A percentile compares a stretch with the other conserved stretches of the same genome.
Evolutionary conservation across 2,113 vertebrate genomes (phyloP).

Genomic region (Ceyx cyanopectus): DNA sequence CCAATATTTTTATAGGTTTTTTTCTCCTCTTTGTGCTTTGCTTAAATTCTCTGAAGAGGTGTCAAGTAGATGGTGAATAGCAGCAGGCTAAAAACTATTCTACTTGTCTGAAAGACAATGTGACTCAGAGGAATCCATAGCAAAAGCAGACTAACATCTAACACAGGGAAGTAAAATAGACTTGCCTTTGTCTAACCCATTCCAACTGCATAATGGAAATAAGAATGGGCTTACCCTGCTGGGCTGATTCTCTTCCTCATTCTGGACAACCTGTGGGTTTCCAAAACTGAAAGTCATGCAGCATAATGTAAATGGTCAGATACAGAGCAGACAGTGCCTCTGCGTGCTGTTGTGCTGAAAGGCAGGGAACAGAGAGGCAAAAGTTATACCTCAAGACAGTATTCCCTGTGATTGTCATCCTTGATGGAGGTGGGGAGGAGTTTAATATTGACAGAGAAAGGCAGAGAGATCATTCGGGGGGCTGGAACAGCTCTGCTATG

Average conservation of each 20-base stretch:
- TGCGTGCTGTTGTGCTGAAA: neutral
- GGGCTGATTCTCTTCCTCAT: neutral
- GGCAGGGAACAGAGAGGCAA: neutral
- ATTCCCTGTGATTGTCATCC: neutral
- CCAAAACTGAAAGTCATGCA: fast-evolving
- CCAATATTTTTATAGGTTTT: neutral
- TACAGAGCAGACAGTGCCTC: neutral
- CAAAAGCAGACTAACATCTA: neutral
- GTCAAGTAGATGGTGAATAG: neutral
- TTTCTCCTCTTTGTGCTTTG: neutral
- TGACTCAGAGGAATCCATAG: neutral
- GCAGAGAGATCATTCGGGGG: neutral
- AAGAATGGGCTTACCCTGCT: neutral
- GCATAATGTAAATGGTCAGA: neutral
- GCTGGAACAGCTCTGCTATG: too few relatives aligned
- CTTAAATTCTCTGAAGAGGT: neutral
- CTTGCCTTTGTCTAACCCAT: neutral
- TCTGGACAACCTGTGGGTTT: neutral
- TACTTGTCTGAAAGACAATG: neutral
- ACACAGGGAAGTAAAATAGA: neutral
- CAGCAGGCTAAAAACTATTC: neutral
- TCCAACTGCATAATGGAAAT: neutral
- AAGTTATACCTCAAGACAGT: neutral
- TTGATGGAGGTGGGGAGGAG: neutral
- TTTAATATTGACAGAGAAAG: neutral